Evolutionary conservation across 2,113 vertebrate species (phyloP), one percentile per base, ranked within the genome.

Genomic region (Myotis yumanensis): DNA sequence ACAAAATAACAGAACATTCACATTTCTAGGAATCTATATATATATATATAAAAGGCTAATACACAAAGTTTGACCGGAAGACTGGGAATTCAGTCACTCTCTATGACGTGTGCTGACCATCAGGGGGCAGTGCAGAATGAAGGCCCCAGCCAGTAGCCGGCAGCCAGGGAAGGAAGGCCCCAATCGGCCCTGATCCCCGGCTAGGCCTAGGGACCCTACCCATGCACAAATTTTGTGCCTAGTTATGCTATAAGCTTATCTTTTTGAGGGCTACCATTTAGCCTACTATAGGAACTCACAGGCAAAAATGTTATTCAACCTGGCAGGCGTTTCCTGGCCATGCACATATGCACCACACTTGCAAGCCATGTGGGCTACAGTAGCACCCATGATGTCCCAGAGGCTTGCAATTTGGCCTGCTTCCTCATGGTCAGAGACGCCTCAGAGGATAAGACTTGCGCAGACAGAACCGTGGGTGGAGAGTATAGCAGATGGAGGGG

Each of bases 221-320:
- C 23, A 59, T 59, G 57, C 57, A 59, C 23, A 59, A 59, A 23
- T 59, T 59, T 25, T 59, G 22, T 59, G 57, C 23, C 57, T 28
- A 28, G 10, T 62, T 64, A 93, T 23, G 8, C 77, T 46, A 10
- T 59, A 32, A 48, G 46, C 11, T 48, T n/a, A 77, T 69, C 25
- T 73, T 95, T 95, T 76, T 23, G 35, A 57, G 59, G 12, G 4
- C 22, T 69, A 73, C 64, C 75, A 96, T 75, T 91, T 17, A 85
- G n/a, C 7, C 76, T 54, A 82, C 32, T 62, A 28, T 4, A 84
- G 30, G 28, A 80, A 76, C 71, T 89, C 37, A 76, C 1, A 86
- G 3, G 23, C 22, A 90, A 95, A 95, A 91, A 66, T 68, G 80
- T 90, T 28, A 86, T 72, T 2, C 15, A 1, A 43, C 16, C 11